Conservation (phyloP, 2,888 invertebrate genomes). For the Cloeon dipterum region DNA sequence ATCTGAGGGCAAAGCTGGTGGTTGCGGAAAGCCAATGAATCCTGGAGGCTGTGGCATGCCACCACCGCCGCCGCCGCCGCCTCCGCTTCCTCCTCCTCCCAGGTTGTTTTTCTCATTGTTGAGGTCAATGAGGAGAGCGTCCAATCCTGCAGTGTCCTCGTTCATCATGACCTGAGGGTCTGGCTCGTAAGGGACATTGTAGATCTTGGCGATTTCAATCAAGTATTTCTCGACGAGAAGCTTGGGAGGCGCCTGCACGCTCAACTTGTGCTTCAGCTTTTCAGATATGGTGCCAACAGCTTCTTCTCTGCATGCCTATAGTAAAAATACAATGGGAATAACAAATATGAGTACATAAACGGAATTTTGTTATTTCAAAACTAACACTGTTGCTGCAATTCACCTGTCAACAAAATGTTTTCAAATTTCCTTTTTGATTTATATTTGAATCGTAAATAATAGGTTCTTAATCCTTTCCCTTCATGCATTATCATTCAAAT, state of each 20-base stretch:
- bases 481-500: no score
- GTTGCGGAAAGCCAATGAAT: slow-evolving; percentile 57
- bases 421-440: no score
- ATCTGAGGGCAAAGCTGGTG: slow-evolving; percentile 30
- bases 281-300: slow-evolving; percentile 61
- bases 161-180: slow-evolving; percentile 79
- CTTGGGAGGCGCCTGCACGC: slow-evolving; percentile 87
- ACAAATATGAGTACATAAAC: no score
- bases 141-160: slow-evolving; percentile 24
- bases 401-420: no score
- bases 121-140: slow-evolving; percentile 35
- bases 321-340: slow-evolving; percentile 7
- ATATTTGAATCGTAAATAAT: no score
- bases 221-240: slow-evolving; percentile 81
- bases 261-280: slow-evolving; percentile 80
- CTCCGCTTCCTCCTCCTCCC: slow-evolving; percentile 23
- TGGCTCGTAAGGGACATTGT: slow-evolving; percentile 83
- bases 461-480: no score
- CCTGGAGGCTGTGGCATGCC: slow-evolving; percentile 42
- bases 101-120: slow-evolving; percentile 39
- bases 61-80: slow-evolving; percentile 21
- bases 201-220: slow-evolving; percentile 90
- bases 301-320: slow-evolving; percentile 53
- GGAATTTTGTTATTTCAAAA: no score
- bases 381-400: no score